Conservation (phyloP, 2,888 invertebrate species). For the Onthophagus sagittarius region DNA sequence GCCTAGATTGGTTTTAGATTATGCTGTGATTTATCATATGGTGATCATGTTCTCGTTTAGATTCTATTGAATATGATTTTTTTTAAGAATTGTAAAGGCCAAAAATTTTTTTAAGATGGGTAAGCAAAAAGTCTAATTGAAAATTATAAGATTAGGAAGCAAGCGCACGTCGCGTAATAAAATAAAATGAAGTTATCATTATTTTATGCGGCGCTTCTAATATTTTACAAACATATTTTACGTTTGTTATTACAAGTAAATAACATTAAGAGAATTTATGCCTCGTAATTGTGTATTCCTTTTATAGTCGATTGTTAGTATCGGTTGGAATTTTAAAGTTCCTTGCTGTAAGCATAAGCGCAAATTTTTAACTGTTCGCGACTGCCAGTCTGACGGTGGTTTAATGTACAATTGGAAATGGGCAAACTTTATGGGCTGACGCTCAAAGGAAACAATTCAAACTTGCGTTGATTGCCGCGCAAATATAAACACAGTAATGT, state of each 20-base stretch:
- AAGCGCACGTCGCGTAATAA: background rate
- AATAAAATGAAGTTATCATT: background rate
- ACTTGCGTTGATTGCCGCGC: background rate
- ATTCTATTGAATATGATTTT: background rate
- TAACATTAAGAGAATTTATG: background rate
- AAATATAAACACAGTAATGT: background rate
- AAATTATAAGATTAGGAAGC: background rate
- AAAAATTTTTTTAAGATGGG: background rate
- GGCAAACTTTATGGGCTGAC: background rate
- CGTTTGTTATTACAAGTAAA: background rate
- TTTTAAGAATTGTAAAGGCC: background rate
- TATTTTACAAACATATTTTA: background rate
- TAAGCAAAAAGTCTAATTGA: background rate
- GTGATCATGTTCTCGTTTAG: background rate
- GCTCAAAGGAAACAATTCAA: background rate
- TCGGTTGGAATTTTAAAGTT: background rate
- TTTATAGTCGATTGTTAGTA: background rate
- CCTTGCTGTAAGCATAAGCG: background rate
- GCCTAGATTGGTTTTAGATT: conserved; percentile 11
- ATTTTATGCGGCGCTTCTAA: background rate
- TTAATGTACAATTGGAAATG: background rate
- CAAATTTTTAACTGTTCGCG: background rate
- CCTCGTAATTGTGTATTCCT: background rate
- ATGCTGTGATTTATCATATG: conserved; percentile 1
- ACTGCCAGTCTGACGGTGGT: background rate